These are phyloP conservation scores for Micropterix aruncella DNA, from an alignment of 2,888 invertebrate species.

Conservation along the genomic window DNA sequence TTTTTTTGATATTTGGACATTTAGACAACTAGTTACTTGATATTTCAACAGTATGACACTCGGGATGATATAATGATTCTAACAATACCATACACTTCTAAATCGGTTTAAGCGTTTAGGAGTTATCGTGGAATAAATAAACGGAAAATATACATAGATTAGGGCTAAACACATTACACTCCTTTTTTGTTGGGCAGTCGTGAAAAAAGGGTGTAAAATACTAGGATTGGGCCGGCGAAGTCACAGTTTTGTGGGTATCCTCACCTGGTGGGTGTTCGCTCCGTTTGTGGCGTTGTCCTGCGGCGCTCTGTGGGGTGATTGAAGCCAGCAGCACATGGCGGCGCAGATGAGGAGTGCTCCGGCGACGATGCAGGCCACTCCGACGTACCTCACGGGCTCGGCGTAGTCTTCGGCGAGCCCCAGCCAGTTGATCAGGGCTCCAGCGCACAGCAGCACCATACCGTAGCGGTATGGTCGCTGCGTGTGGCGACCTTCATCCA, in stretches of 20 bases:
- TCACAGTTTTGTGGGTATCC: background rate
- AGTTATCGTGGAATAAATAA: no score
- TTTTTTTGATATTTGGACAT: no score
- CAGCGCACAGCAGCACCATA: constrained; percentile 56
- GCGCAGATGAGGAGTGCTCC: constrained; percentile 58
- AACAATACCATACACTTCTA: no score
- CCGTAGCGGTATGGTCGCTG: constrained; percentile 61
- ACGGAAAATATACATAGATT: no score
- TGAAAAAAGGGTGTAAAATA: no score
- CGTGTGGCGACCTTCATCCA: constrained; percentile 50
- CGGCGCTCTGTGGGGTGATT: constrained; percentile 34
- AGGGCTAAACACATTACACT: no score
- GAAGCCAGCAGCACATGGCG: constrained; percentile 63
- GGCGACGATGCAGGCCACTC: constrained; percentile 59
- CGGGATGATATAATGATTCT: no score
- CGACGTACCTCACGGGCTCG: constrained; percentile 57
- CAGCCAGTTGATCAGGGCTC: constrained; percentile 61
- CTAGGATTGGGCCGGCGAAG: no score
- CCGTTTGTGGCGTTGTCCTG: constrained; percentile 23
- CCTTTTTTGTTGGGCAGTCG: no score
- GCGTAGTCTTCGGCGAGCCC: constrained; percentile 59
- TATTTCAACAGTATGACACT: no score
- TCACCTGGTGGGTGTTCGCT: constrained; percentile 36
- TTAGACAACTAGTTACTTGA: no score
- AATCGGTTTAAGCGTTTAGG: no score